A percentile compares a stretch with the other conserved stretches of the same genome.
phyloP scores from a whole-genome alignment of 1,140 invertebrate species.

The Papilio helenus region DNA sequence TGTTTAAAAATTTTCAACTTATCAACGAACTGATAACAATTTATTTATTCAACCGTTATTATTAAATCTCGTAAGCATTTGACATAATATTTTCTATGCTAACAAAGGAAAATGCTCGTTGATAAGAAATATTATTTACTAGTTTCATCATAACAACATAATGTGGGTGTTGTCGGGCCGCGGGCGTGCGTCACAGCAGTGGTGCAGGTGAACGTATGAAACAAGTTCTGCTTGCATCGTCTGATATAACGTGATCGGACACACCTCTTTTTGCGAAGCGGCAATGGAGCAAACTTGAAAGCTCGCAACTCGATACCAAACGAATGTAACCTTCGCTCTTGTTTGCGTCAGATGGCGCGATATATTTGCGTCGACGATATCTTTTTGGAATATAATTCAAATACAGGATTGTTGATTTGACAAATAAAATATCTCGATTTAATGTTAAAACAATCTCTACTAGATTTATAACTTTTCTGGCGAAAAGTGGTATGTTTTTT shows the following conservation, averaged over 20 bases:
- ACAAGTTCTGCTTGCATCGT: conserved; percentile 33
- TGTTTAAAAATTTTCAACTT: not conserved
- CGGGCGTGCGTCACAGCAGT: conserved; percentile 13
- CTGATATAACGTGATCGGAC: conserved; percentile 38
- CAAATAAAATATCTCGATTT: not conserved
- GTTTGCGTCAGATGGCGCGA: conserved; percentile 5
- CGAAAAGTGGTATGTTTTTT: not conserved
- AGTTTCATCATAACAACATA: conserved; percentile 31
- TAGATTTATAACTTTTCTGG: not conserved
- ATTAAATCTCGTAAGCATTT: not conserved
- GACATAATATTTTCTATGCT: conserved; percentile 13
- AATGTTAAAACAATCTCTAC: not conserved
- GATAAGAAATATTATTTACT: conserved; percentile 19
- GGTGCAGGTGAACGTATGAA: conserved; percentile 32
- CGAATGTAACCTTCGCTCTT: conserved; percentile 17
- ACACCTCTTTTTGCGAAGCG: conserved; percentile 30
- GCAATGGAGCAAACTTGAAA: conserved; percentile 15
- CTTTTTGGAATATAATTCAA: not conserved
- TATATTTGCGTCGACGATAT: not conserved
- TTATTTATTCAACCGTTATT: not conserved
- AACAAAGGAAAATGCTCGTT: not conserved
- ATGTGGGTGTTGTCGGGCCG: conserved; percentile 20
- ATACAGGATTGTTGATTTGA: not conserved
- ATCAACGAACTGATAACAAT: conserved; percentile 1
- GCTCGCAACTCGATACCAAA: conserved; percentile 3